Evolutionary conservation across 30 jellyfish, hydroid and myxozoan species (phyloP).

Genomic region (Aurelia aurita complex sp. Pacific): DNA sequence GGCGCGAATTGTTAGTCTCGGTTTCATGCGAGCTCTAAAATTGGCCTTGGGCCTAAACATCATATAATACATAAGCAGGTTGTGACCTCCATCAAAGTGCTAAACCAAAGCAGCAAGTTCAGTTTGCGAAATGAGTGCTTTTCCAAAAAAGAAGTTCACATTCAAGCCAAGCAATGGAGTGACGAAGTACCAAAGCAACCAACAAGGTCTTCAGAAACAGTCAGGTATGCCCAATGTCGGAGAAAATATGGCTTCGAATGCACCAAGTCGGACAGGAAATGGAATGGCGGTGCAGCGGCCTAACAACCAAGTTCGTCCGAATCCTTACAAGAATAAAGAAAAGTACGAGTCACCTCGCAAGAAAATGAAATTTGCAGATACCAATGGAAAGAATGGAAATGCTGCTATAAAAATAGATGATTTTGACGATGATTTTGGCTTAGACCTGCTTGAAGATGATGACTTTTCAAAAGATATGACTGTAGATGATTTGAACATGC

Average conservation of each 20-base stretch:
- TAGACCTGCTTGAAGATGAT: slow-evolving; percentile 50
- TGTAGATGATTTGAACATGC: slow-evolving; percentile 39
- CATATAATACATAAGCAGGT: not conserved
- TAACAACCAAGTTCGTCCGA: not conserved
- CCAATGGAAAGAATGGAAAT: not conserved
- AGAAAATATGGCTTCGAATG: not conserved
- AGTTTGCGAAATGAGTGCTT: not conserved
- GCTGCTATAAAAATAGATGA: slow-evolving; percentile 28
- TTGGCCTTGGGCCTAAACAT: slow-evolving; percentile 7
- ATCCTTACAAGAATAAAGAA: not conserved
- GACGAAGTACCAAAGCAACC: not conserved
- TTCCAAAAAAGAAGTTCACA: not conserved
- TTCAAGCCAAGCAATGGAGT: not conserved
- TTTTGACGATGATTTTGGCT: slow-evolving; percentile 19
- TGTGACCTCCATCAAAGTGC: not conserved
- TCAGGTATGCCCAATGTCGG: not conserved
- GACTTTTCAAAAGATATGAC: slow-evolving; percentile 61
- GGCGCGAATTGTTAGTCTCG: too few relatives aligned
- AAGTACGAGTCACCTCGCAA: slow-evolving; percentile 7
- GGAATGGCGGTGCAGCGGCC: not conserved
- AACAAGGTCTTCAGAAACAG: not conserved
- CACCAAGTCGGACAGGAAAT: too few relatives aligned
- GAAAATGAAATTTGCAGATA: not conserved
- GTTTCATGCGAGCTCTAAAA: too few relatives aligned
- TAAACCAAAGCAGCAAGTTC: too few relatives aligned